A percentile compares a stretch with the other conserved stretches of the same genome.
Evolutionary conservation across 30 jellyfish, hydroid and myxozoan genomes (phyloP).

Genomic region (Aurelia aurita complex sp. Pacific): DNA sequence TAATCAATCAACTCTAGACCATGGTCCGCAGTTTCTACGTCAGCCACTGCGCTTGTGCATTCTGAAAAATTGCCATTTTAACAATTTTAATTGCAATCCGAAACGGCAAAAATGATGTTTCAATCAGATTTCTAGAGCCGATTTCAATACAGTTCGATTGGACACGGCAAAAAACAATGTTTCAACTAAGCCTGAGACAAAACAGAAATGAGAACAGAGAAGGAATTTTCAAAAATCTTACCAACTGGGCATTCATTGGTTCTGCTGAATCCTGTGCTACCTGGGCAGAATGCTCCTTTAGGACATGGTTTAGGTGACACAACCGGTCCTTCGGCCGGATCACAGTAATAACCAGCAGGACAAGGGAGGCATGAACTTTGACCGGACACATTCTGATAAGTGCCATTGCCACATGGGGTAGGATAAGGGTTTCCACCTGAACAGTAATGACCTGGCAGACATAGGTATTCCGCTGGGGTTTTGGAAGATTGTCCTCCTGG

Average conservation of each 20-base stretch:
- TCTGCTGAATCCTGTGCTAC: slow-evolving; percentile 48
- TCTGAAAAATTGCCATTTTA: no score
- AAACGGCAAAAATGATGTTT: no score
- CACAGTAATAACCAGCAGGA: slow-evolving; percentile 95
- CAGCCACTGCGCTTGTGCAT: no score
- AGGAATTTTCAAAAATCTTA: neutral
- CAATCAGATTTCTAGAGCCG: no score
- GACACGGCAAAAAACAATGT: no score
- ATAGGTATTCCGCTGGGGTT: slow-evolving; percentile 77
- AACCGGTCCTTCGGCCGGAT: slow-evolving; percentile 95
- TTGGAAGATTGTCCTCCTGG: slow-evolving; percentile 90
- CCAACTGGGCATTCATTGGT: slow-evolving; percentile 85
- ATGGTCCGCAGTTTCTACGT: no score
- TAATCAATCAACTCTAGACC: no score
- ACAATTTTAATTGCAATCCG: no score
- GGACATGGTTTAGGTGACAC: slow-evolving; percentile 88
- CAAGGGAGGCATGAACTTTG: slow-evolving; percentile 76
- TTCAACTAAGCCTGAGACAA: no score
- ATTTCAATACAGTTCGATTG: no score
- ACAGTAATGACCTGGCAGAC: slow-evolving; percentile 93
- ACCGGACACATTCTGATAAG: slow-evolving; percentile 89
- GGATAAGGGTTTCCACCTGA: slow-evolving; percentile 75
- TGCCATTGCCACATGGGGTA: slow-evolving; percentile 85
- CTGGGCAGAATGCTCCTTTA: slow-evolving; percentile 86
- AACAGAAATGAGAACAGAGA: no score